phyloP scores from a whole-genome alignment of 2,797 vertebrate genomes.

The Eupleurogrammus muticus region DNA sequence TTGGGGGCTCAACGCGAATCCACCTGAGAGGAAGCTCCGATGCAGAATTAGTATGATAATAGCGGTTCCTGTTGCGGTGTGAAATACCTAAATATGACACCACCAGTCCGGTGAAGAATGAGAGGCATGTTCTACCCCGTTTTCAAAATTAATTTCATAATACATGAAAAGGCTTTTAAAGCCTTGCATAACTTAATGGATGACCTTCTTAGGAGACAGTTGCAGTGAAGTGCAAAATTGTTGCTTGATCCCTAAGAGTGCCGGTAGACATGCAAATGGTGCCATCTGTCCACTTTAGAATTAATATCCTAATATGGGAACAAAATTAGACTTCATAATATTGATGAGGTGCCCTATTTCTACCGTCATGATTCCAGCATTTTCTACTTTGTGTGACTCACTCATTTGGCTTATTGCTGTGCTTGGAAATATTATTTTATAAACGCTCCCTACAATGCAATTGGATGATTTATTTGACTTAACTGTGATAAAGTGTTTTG shows the following conservation, averaged over 20 bases:
- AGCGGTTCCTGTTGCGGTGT: slow-evolving; percentile 15
- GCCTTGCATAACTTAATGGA: slow-evolving; percentile 74
- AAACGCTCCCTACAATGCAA: not conserved
- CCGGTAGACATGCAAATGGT: slow-evolving; percentile 71
- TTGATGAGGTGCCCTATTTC: slow-evolving; percentile 65
- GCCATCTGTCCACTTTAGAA: slow-evolving; percentile 77
- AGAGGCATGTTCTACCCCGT: slow-evolving; percentile 29
- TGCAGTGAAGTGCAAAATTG: slow-evolving; percentile 81
- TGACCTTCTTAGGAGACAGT: slow-evolving; percentile 80
- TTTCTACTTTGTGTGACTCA: not conserved
- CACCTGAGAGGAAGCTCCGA: slow-evolving; percentile 15
- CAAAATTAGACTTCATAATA: slow-evolving; percentile 64
- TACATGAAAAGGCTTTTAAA: slow-evolving; percentile 83
- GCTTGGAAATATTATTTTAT: slow-evolving; percentile 1
- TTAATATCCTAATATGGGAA: slow-evolving; percentile 70
- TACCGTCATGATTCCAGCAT: slow-evolving; percentile 22
- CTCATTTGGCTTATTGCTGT: slow-evolving; percentile 11
- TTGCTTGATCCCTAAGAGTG: slow-evolving; percentile 76
- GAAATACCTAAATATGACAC: slow-evolving; percentile 35
- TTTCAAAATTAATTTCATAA: slow-evolving; percentile 77
- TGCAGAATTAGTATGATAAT: slow-evolving; percentile 21
- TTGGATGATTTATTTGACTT: not conserved
- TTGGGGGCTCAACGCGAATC: not conserved
- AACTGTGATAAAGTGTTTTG: not conserved
- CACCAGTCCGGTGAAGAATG: slow-evolving; percentile 37